Evolutionary conservation across 2,113 vertebrate genomes (phyloP).

Genomic region (Delphinus delphis): DNA sequence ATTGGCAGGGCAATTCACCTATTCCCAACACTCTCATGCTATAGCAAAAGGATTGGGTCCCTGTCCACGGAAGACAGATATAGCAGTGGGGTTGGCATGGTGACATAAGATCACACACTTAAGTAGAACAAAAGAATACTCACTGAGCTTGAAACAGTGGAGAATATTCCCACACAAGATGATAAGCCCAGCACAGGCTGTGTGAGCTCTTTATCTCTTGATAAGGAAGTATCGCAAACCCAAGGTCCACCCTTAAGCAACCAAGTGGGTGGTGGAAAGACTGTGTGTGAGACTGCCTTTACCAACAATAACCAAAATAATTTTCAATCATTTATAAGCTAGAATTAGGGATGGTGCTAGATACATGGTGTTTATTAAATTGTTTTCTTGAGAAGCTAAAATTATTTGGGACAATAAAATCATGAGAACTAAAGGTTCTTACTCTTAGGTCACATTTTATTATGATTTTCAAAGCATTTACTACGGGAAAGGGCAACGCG

Average conservation of each 20-base stretch:
- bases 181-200: not conserved
- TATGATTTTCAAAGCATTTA: not conserved
- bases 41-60: not conserved
- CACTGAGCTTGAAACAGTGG: not conserved
- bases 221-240: too few relatives aligned
- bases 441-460: not conserved
- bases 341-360: not conserved
- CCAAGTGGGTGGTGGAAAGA: not conserved
- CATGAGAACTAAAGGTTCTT: not conserved
- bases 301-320: not conserved
- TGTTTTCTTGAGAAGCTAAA: not conserved
- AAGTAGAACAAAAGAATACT: not conserved
- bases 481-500: not conserved
- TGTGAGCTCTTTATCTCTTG: not conserved
- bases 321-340: not conserved
- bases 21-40: fast-evolving
- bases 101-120: not conserved
- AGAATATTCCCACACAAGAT: not conserved
- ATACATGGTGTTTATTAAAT: not conserved
- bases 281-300: not conserved
- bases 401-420: not conserved
- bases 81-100: not conserved
- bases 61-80: not conserved
- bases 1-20: not conserved
- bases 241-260: not conserved